These are phyloP conservation scores for Sesamia nonagrioides DNA, from an alignment of 1,140 invertebrate species.

Conservation along the genomic window DNA sequence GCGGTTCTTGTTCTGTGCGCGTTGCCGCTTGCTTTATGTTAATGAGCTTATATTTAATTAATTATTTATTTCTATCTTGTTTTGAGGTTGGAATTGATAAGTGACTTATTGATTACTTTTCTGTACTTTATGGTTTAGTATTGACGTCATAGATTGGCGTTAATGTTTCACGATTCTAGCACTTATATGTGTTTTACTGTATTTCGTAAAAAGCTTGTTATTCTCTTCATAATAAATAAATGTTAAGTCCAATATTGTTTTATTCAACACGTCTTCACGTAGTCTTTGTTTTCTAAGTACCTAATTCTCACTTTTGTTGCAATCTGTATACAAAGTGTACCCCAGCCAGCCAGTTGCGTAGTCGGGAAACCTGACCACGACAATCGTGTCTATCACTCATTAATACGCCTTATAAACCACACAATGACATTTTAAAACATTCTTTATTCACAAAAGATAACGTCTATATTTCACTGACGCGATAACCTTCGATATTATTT, in stretches of 20 bases:
- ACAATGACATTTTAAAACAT: slow-evolving; percentile 36
- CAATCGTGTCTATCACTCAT: slow-evolving; percentile 42
- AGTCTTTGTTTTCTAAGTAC: slow-evolving; percentile 49
- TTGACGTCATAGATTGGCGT: background rate
- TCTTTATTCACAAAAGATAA: slow-evolving; percentile 29
- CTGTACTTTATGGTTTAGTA: background rate
- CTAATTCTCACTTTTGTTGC: slow-evolving; percentile 60
- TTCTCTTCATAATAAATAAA: slow-evolving; percentile 9
- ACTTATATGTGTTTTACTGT: no score
- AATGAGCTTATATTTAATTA: slow-evolving; percentile 44
- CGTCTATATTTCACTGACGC: slow-evolving; percentile 42
- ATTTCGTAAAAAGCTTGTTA: no score
- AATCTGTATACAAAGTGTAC: slow-evolving; percentile 61
- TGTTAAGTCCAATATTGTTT: slow-evolving; percentile 2
- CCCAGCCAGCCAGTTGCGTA: slow-evolving; percentile 55
- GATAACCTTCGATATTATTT: slow-evolving; percentile 34
- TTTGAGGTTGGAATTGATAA: slow-evolving; percentile 5
- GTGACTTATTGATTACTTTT: background rate
- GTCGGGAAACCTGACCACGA: slow-evolving; percentile 66
- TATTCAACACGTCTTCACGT: slow-evolving; percentile 15
- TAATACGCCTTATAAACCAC: slow-evolving; percentile 46
- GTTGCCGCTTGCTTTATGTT: slow-evolving; percentile 24
- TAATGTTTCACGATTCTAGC: background rate
- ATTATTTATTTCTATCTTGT: slow-evolving; percentile 41
- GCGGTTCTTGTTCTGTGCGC: slow-evolving; percentile 2